These are phyloP conservation scores for Copidosoma aretas DNA, from an alignment of 2,888 invertebrate species.

Conservation along the genomic window DNA sequence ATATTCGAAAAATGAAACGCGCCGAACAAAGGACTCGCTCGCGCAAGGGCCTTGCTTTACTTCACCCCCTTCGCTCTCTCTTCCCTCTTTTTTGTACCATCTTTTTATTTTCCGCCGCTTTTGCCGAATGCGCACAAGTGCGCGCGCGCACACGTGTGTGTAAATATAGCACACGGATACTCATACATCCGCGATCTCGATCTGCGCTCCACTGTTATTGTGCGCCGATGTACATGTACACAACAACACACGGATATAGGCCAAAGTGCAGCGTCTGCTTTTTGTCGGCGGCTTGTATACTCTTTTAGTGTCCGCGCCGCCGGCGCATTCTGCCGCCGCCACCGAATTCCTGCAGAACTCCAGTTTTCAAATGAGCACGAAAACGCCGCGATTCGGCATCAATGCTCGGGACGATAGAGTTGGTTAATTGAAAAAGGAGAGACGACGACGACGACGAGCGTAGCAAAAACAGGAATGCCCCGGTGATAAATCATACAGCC, in stretches of 20 bases:
- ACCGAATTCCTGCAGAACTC: neutral
- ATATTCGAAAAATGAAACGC: conserved; percentile 60
- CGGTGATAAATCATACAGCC: neutral
- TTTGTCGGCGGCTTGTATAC: no score
- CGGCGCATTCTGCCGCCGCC: neutral
- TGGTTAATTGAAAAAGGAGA: neutral
- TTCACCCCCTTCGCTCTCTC: conserved; percentile 2
- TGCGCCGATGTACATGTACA: neutral
- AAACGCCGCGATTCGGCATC: no score
- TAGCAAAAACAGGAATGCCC: neutral
- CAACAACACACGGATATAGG: neutral
- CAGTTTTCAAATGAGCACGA: neutral
- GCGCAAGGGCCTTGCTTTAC: conserved; percentile 19
- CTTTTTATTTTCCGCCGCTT: neutral
- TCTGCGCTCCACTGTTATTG: neutral
- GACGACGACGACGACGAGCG: neutral
- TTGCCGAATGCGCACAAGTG: neutral
- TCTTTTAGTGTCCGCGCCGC: no score
- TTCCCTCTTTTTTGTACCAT: neutral
- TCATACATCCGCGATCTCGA: neutral
- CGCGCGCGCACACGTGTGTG: neutral
- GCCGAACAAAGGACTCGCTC: conserved; percentile 49
- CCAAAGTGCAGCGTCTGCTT: neutral
- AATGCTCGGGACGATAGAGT: neutral
- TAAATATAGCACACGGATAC: no score